Percentiles rank a stretch among this genome's conserved stretches.
Evolutionary conservation across 2,797 vertebrate species (phyloP).

Genomic region (Anabacerthia variegaticeps): DNA sequence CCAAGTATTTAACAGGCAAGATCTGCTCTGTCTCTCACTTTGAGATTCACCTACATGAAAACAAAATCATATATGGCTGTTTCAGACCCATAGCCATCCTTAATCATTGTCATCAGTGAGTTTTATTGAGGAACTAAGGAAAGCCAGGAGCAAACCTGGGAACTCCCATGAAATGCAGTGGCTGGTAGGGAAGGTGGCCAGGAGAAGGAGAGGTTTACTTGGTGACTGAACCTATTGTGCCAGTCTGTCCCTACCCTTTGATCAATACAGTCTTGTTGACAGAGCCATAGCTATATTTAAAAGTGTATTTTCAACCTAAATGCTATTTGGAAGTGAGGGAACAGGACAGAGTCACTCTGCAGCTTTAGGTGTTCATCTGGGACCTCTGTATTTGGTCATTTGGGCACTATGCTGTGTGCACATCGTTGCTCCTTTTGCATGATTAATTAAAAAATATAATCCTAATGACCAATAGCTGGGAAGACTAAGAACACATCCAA

Average conservation of each 20-base stretch:
- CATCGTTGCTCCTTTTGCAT: not conserved
- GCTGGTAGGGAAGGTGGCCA: not conserved
- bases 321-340: not conserved
- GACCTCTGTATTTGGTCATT: not conserved
- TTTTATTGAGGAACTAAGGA: not conserved
- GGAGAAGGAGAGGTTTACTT: not conserved
- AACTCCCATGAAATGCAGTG: accelerated
- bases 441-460: not conserved
- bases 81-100: not conserved
- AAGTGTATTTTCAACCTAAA: not conserved
- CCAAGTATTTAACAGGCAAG: not conserved
- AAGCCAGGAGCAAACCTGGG: not conserved
- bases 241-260: accelerated
- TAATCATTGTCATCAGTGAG: not conserved
- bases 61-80: not conserved
- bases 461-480: not conserved
- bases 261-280: not conserved
- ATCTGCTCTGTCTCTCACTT: not conserved
- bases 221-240: not conserved
- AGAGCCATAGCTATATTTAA: not conserved
- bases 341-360: not conserved
- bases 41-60: not conserved
- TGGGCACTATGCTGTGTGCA: not conserved
- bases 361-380: not conserved
- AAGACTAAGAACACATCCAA: not conserved